Conservation (phyloP, 1,140 invertebrate genomes). For the Drosophila truncata region DNA sequence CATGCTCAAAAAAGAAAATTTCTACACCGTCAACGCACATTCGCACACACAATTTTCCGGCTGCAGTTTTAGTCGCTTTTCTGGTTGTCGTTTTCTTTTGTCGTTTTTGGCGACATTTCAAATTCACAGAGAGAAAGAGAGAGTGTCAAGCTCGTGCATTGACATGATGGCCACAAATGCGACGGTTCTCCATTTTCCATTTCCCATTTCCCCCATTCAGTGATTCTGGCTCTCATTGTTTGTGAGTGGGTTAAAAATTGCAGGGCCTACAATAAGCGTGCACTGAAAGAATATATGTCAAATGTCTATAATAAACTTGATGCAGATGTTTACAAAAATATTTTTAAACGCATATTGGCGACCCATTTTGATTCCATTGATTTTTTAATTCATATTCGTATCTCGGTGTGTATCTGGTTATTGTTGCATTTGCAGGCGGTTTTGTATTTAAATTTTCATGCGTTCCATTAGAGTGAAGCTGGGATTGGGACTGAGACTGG, state of each 20-base stretch:
- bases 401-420: constrained; percentile 10
- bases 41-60: constrained; percentile 46
- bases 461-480: constrained; percentile 32
- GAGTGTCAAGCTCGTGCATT: constrained; percentile 78
- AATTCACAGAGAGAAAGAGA: constrained; percentile 68
- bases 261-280: constrained; percentile 23
- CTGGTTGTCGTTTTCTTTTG: constrained; percentile 26
- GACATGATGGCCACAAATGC: constrained; percentile 74
- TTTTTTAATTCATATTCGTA: constrained; percentile 3
- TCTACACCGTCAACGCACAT: constrained; percentile 15
- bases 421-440: constrained; percentile 51
- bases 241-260: constrained; percentile 52
- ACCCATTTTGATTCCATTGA: neutral
- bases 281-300: constrained; percentile 8
- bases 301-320: neutral
- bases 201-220: constrained; percentile 23
- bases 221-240: constrained; percentile 28
- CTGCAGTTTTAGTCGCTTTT: constrained; percentile 36
- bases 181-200: constrained; percentile 27
- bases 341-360: neutral
- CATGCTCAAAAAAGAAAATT: constrained; percentile 39
- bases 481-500: neutral
- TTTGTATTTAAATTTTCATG: constrained; percentile 65
- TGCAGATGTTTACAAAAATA: neutral
- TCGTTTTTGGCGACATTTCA: constrained; percentile 73